phyloP scores from a whole-genome alignment of 2,113 vertebrate species.

The Crotophaga sulcirostris region DNA sequence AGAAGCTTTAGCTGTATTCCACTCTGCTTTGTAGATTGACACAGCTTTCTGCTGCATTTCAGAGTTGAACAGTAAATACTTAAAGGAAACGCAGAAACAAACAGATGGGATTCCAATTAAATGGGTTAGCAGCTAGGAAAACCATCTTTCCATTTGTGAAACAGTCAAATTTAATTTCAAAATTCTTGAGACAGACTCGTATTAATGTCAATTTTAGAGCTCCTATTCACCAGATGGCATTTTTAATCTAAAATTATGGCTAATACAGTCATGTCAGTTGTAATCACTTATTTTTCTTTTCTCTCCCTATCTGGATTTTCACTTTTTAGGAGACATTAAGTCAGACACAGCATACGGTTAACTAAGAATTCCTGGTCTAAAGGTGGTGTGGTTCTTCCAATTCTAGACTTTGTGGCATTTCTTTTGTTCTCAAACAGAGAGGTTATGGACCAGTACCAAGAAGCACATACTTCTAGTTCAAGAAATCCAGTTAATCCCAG shows the following conservation, averaged over 20 bases:
- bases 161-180: neutral
- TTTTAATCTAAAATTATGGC: neutral
- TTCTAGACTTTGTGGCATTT: neutral
- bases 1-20: neutral
- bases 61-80: neutral
- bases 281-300: neutral
- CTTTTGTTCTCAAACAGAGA: neutral
- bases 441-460: neutral
- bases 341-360: neutral
- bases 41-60: neutral
- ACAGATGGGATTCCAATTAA: constrained; percentile 33
- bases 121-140: constrained; percentile 4
- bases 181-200: neutral
- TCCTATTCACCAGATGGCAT: neutral
- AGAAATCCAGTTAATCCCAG: neutral
- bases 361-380: neutral
- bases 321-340: neutral
- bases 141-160: neutral
- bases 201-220: neutral
- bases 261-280: neutral
- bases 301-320: neutral
- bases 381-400: neutral
- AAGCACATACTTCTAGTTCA: neutral
- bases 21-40: neutral
- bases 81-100: neutral